Percentiles rank a stretch among this genome's conserved stretches.
phyloP scores from a whole-genome alignment of 2,888 invertebrate species.

The Caenorhabditis becei region DNA sequence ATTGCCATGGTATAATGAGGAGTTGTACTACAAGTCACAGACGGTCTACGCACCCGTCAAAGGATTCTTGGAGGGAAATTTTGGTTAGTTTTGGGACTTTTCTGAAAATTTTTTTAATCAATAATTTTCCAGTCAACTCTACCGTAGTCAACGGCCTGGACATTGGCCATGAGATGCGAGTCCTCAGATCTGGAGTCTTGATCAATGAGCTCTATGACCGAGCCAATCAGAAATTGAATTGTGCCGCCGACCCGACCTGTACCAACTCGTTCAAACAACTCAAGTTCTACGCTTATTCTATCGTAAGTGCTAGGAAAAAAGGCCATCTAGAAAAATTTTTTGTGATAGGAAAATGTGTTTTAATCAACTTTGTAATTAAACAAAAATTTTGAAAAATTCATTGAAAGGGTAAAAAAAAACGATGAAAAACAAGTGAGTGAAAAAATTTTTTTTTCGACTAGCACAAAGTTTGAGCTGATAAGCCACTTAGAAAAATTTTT shows the following conservation, averaged over 20 bases:
- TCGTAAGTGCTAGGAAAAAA: constrained; percentile 32
- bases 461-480: too few relatives aligned
- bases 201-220: constrained; percentile 39
- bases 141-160: constrained; percentile 43
- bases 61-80: constrained; percentile 50
- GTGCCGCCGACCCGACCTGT: constrained; percentile 26
- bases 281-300: constrained; percentile 55
- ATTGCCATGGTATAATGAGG: constrained; percentile 55
- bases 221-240: constrained; percentile 36
- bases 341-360: too few relatives aligned
- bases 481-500: too few relatives aligned
- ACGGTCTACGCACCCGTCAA: constrained; percentile 26
- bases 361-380: too few relatives aligned
- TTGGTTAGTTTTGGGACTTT: constrained; percentile 15
- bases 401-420: too few relatives aligned
- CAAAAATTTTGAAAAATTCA: too few relatives aligned
- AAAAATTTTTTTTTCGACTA: too few relatives aligned
- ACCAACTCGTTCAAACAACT: constrained; percentile 36
- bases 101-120: not conserved
- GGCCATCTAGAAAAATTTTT: too few relatives aligned
- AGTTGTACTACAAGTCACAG: constrained; percentile 35
- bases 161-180: constrained; percentile 44
- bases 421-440: too few relatives aligned
- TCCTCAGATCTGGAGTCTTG: constrained; percentile 37
- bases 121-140: constrained; percentile 10